Percentiles rank a stretch among this genome's conserved stretches.
Evolutionary conservation across 2,888 invertebrate species (phyloP).

Genomic region (Clusia tigrina): DNA sequence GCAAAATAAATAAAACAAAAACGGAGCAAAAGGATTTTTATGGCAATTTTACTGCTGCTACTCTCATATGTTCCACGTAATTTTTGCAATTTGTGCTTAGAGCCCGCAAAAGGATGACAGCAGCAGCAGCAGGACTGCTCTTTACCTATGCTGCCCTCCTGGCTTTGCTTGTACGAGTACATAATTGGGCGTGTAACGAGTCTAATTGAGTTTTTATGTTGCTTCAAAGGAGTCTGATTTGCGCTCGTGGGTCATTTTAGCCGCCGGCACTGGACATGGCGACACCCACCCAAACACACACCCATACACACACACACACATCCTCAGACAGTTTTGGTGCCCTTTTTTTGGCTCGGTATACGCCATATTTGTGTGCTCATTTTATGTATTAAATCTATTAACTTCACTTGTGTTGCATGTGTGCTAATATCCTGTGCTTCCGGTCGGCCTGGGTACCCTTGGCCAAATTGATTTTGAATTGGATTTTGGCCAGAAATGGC

Average conservation of each 20-base stretch:
- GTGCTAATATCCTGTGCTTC: slow-evolving; percentile 60
- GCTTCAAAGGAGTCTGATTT: slow-evolving; percentile 8
- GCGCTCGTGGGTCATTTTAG: slow-evolving; percentile 36
- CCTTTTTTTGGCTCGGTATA: background rate
- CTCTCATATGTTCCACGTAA: too few relatives aligned
- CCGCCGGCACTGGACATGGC: slow-evolving; percentile 59
- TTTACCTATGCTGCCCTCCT: background rate
- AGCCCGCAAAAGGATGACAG: background rate
- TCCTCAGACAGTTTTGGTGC: too few relatives aligned
- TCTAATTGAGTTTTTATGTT: slow-evolving; percentile 65
- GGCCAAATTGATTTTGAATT: slow-evolving; percentile 32
- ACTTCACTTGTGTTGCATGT: slow-evolving; percentile 53
- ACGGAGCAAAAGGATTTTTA: too few relatives aligned
- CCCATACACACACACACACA: too few relatives aligned
- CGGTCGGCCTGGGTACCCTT: slow-evolving; percentile 31
- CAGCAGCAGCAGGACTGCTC: too few relatives aligned
- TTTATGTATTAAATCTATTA: slow-evolving; percentile 56
- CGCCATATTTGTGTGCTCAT: slow-evolving; percentile 2
- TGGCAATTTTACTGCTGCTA: too few relatives aligned
- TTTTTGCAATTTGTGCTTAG: background rate
- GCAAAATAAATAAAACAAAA: too few relatives aligned
- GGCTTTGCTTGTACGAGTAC: slow-evolving; percentile 43
- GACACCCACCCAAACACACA: slow-evolving; percentile 52
- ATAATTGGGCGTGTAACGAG: slow-evolving; percentile 64
- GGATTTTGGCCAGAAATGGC: slow-evolving; percentile 31